Evolutionary conservation across 2,888 invertebrate genomes (phyloP).

Genomic region (Orchesella flavescens): DNA sequence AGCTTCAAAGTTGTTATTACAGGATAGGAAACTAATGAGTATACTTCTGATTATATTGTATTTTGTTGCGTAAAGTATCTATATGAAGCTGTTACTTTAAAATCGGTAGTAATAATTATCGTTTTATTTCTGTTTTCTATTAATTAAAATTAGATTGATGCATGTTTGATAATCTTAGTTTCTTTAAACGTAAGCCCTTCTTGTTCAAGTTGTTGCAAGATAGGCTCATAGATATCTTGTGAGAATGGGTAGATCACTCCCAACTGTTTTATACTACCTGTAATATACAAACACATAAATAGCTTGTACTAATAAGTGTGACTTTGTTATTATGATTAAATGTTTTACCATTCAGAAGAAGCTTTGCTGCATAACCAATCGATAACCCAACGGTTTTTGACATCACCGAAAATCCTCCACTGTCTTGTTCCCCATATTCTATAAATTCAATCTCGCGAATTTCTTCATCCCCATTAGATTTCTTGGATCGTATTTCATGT

Average conservation of each 20-base stretch:
- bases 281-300: not conserved
- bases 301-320: not conserved
- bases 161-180: not conserved
- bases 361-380: slow-evolving; percentile 30
- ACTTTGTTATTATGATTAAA: not conserved
- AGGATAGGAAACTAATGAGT: not conserved
- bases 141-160: too few relatives aligned
- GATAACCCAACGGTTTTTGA: slow-evolving; percentile 45
- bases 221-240: slow-evolving; percentile 30
- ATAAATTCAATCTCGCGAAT: slow-evolving; percentile 21
- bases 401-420: slow-evolving; percentile 48
- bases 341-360: slow-evolving; percentile 34
- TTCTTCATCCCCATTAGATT: not conserved
- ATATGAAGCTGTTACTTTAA: too few relatives aligned
- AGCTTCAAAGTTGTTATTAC: not conserved
- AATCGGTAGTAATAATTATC: too few relatives aligned
- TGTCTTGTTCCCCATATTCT: slow-evolving; percentile 29
- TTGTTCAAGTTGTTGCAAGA: slow-evolving; percentile 10
- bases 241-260: slow-evolving; percentile 31
- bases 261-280: not conserved
- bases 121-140: too few relatives aligned
- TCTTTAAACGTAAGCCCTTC: slow-evolving; percentile 23
- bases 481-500: slow-evolving; percentile 9
- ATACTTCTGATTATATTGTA: not conserved
- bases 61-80: not conserved